Conservation (phyloP, 2,888 invertebrate genomes). For the Conomelus anceps region DNA sequence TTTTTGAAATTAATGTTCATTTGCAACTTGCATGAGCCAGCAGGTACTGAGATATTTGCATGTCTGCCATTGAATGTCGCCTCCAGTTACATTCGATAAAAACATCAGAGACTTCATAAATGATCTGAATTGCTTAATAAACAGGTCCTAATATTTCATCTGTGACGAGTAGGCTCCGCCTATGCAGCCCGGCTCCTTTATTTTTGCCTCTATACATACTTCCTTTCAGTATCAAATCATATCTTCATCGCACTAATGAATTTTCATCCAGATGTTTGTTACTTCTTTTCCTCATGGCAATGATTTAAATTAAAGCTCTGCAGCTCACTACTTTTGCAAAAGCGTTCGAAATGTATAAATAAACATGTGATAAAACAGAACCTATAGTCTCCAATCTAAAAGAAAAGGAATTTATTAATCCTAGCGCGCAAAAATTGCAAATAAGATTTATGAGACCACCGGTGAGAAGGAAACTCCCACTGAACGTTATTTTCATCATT, state of each 20-base stretch:
- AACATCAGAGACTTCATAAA: background rate
- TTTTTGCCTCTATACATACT: background rate
- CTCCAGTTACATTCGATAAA: background rate
- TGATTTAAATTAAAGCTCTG: background rate
- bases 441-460: background rate
- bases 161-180: background rate
- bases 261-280: background rate
- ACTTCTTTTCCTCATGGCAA: background rate
- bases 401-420: background rate
- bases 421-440: background rate
- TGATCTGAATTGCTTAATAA: background rate
- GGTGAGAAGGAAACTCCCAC: background rate
- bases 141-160: background rate
- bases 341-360: background rate
- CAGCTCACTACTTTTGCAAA: background rate
- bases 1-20: too few relatives aligned
- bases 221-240: background rate
- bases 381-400: background rate
- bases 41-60: background rate
- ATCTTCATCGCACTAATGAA: background rate
- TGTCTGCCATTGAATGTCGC: background rate
- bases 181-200: background rate
- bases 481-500: background rate
- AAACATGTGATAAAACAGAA: background rate
- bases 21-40: background rate